Percentiles rank a stretch among this genome's conserved stretches.
Conservation (phyloP, 2,113 vertebrate genomes). For the Narcine bancroftii region DNA sequence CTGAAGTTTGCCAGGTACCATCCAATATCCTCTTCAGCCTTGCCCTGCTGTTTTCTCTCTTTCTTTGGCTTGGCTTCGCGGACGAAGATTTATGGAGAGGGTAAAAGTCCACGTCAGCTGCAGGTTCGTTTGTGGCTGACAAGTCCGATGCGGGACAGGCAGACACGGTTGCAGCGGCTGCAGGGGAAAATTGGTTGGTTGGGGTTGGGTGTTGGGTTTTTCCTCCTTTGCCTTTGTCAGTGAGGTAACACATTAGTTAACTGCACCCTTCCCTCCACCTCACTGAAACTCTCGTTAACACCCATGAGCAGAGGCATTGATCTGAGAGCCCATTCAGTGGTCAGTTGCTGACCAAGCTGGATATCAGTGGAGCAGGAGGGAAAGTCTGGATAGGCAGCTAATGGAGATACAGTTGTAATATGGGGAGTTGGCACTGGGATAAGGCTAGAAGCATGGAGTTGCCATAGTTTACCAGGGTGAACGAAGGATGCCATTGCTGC, state of each 20-base stretch:
- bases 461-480: neutral
- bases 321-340: neutral
- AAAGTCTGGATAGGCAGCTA: neutral
- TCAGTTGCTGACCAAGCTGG: neutral
- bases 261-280: neutral
- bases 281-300: neutral
- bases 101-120: no score
- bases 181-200: no score
- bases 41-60: neutral
- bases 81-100: no score
- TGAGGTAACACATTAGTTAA: neutral
- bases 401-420: neutral
- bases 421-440: neutral
- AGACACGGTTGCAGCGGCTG: no score
- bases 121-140: no score
- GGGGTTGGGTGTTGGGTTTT: no score
- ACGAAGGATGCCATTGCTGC: neutral
- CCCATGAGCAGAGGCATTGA: no score
- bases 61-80: no score
- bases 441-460: neutral
- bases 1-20: no score
- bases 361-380: neutral
- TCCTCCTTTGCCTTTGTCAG: no score
- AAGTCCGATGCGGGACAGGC: no score
- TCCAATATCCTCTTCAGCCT: neutral